A percentile compares a stretch with the other conserved stretches of the same genome.
Conservation (phyloP, 64 coral and sea anemone species). For the Orbicella faveolata region DNA sequence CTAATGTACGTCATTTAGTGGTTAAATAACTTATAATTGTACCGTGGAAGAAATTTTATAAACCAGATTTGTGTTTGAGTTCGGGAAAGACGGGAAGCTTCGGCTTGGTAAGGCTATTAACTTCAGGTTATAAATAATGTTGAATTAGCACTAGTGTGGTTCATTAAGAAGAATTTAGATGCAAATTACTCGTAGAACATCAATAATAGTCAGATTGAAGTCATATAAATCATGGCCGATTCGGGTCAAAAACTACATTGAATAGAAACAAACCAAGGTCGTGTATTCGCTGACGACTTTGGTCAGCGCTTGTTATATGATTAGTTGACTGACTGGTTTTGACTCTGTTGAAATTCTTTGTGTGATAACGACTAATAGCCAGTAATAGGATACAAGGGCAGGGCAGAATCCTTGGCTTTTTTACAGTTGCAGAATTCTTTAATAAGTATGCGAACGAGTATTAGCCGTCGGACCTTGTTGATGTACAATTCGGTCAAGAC, state of each 20-base stretch:
- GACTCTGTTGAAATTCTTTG: constrained; percentile 5
- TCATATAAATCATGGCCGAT: neutral
- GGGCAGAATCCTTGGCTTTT: constrained; percentile 35
- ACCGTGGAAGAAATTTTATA: neutral
- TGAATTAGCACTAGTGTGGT: neutral
- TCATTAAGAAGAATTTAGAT: constrained; percentile 33
- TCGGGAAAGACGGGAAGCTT: neutral
- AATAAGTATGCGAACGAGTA: neutral
- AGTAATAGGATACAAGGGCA: constrained; percentile 29
- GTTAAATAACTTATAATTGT: constrained; percentile 21
- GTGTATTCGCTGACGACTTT: neutral
- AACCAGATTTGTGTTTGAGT: neutral
- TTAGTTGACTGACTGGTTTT: constrained; percentile 21
- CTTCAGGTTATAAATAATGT: neutral
- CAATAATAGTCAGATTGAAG: neutral
- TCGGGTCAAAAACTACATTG: neutral
- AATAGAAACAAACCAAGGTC: neutral
- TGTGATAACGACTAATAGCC: constrained; percentile 10
- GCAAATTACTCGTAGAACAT: constrained; percentile 37
- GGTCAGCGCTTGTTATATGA: neutral
- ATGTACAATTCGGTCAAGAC: neutral
- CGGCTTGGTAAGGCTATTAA: neutral
- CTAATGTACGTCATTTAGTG: neutral
- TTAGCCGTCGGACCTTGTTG: neutral
- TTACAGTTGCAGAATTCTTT: constrained; percentile 43